Evolutionary conservation across 2,797 vertebrate species (phyloP).

Genomic region (Sebastolobus alascanus): DNA sequence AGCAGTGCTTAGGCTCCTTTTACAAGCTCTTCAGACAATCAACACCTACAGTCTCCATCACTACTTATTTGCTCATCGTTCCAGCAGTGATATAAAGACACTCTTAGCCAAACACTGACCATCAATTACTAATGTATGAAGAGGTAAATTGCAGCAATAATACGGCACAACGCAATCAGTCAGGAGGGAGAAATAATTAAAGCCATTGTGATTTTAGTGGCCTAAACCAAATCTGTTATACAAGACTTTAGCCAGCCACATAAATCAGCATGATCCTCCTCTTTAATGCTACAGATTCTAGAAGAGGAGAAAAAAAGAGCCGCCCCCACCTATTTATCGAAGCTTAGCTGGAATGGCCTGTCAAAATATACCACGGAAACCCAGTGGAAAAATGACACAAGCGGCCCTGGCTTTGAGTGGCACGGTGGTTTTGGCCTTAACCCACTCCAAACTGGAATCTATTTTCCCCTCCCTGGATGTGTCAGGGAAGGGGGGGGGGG

Average conservation of each 20-base stretch:
- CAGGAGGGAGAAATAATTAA: constrained; percentile 52
- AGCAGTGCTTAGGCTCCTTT: constrained; percentile 23
- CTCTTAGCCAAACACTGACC: constrained; percentile 18
- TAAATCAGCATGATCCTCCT: constrained; percentile 51
- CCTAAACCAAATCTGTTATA: constrained; percentile 52
- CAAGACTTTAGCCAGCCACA: constrained; percentile 42
- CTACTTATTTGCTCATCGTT: constrained; percentile 32
- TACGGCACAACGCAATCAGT: not conserved
- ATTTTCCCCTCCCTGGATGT: constrained; percentile 59
- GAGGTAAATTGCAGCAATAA: constrained; percentile 38
- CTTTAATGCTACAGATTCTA: constrained; percentile 44
- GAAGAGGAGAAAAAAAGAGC: constrained; percentile 22
- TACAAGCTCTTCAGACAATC: constrained; percentile 29
- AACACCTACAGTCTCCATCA: constrained; percentile 13
- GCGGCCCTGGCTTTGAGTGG: constrained; percentile 67
- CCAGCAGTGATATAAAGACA: not conserved
- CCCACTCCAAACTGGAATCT: constrained; percentile 74
- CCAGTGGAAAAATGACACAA: constrained; percentile 78
- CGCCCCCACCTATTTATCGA: constrained; percentile 56
- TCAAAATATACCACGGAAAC: constrained; percentile 78
- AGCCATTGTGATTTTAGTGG: constrained; percentile 48
- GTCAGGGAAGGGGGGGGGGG: constrained; percentile 13
- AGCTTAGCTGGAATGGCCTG: constrained; percentile 70
- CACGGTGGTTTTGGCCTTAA: constrained; percentile 71
- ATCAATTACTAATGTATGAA: constrained; percentile 26